Evolutionary conservation across 2,888 invertebrate species (phyloP).

Genomic region (Cataglyphis livida): DNA sequence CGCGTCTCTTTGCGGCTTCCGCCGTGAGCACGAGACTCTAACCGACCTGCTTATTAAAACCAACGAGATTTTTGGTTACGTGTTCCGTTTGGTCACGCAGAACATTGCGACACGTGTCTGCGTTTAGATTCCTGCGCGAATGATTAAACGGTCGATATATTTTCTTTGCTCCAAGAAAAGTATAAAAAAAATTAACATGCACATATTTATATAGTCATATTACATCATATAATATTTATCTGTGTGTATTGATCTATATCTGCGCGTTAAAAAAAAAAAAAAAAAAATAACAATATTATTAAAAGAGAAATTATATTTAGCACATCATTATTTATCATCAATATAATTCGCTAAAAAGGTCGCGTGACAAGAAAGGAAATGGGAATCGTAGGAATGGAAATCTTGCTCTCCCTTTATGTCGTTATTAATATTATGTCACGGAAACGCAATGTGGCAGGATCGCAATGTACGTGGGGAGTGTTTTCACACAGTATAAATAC

Average conservation of each 20-base stretch:
- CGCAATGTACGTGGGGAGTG: too few relatives aligned
- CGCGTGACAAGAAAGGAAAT: background rate
- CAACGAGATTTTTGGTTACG: slow-evolving; percentile 33
- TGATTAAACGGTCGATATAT: background rate
- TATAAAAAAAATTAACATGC: background rate
- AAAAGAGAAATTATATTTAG: background rate
- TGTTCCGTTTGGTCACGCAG: slow-evolving; percentile 19
- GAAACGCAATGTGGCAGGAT: background rate
- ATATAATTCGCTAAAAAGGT: background rate
- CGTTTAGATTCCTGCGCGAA: background rate
- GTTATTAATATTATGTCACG: background rate
- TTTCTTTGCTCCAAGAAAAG: background rate
- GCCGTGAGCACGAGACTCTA: slow-evolving; percentile 59
- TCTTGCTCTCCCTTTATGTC: background rate
- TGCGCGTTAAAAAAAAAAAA: background rate
- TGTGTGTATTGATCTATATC: background rate
- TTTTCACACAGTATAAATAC: slow-evolving; percentile 23
- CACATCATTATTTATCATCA: background rate
- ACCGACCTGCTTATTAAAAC: slow-evolving; percentile 69
- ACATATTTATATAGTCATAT: too few relatives aligned
- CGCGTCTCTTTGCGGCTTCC: slow-evolving; percentile 67
- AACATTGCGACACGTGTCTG: slow-evolving; percentile 62
- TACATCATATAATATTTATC: too few relatives aligned
- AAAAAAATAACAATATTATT: background rate
- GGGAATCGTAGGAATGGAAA: background rate